A percentile compares a stretch with the other conserved stretches of the same genome.
phyloP scores from a whole-genome alignment of 2,888 invertebrate species.

The Eurois occulta region DNA sequence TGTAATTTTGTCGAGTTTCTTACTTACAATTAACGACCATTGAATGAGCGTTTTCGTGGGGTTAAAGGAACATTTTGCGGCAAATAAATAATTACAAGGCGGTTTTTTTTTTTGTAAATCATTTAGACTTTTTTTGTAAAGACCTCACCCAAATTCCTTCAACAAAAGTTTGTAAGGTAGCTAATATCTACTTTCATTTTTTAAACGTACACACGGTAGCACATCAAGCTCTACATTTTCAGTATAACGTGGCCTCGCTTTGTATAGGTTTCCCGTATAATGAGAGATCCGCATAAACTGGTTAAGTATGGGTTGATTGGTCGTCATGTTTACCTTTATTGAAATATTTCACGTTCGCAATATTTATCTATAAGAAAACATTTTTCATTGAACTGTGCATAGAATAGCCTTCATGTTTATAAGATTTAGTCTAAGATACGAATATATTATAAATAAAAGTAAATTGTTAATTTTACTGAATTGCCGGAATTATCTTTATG shows the following conservation, averaged over 20 bases:
- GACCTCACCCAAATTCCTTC: not conserved
- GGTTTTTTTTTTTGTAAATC: not conserved
- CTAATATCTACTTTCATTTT: not conserved
- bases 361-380: conserved; percentile 22
- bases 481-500: conserved; percentile 68
- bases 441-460: conserved; percentile 63
- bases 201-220: too few species aligned
- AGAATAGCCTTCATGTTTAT: conserved; percentile 66
- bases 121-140: not conserved
- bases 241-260: too few species aligned
- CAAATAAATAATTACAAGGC: too few species aligned
- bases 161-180: not conserved
- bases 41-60: too few species aligned
- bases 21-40: too few species aligned
- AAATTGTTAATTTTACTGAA: conserved; percentile 51
- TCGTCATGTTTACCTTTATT: too few species aligned
- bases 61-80: too few species aligned
- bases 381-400: conserved; percentile 69
- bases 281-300: too few species aligned
- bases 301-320: too few species aligned
- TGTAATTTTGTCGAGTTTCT: too few species aligned
- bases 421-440: conserved; percentile 56
- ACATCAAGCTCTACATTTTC: too few species aligned
- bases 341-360: conserved; percentile 43
- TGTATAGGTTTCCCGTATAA: too few species aligned